Percentiles rank a stretch among this genome's conserved stretches.
Conservation (phyloP, 1,140 invertebrate genomes). For the Pollicipes pollicipes region DNA sequence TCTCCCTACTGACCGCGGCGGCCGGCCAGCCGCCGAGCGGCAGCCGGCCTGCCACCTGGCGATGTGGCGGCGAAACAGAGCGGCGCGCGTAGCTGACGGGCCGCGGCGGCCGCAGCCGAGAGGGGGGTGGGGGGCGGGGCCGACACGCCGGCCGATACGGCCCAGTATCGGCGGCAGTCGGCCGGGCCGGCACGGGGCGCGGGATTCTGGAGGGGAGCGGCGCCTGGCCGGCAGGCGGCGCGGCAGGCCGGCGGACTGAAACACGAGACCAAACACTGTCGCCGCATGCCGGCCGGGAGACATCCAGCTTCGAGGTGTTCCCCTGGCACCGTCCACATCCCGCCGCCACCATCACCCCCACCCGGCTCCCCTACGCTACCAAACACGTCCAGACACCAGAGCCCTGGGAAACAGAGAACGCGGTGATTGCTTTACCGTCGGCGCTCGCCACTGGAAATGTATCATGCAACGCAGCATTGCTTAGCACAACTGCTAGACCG, state of each 20-base stretch:
- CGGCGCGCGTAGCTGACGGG: too few species aligned
- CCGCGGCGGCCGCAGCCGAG: too few species aligned
- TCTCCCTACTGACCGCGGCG: neutral
- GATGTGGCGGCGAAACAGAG: neutral
- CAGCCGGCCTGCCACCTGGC: neutral
- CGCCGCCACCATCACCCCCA: neutral
- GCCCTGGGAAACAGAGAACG: neutral
- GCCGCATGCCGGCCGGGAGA: too few species aligned
- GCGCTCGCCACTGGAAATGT: neutral
- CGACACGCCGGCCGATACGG: neutral
- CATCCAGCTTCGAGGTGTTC: too few species aligned
- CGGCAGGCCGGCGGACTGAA: neutral
- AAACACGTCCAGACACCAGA: neutral
- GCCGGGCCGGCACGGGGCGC: neutral
- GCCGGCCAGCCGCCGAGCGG: too few species aligned
- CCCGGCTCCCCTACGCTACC: neutral
- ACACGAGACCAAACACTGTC: neutral
- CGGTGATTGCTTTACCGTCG: neutral
- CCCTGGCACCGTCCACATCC: neutral
- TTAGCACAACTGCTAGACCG: neutral
- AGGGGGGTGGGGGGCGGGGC: neutral
- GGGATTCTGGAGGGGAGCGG: neutral
- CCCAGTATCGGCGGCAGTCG: neutral
- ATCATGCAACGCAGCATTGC: neutral
- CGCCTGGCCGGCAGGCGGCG: neutral